These are phyloP conservation scores for Chlorodrepanis virens DNA, from an alignment of 2,113 vertebrate species.

Conservation along the genomic window DNA sequence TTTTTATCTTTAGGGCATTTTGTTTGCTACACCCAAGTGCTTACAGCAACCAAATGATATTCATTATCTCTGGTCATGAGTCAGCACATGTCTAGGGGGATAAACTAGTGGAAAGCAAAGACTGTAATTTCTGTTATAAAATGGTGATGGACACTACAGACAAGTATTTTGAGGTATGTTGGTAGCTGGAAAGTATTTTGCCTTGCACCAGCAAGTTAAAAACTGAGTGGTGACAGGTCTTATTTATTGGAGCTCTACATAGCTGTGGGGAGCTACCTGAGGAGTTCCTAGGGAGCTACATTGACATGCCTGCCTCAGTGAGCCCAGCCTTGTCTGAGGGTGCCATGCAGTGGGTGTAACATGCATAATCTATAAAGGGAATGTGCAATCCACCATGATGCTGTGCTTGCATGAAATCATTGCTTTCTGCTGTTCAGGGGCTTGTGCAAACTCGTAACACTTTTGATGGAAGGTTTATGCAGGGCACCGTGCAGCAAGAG, in stretches of 20 bases:
- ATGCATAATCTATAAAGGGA: background rate
- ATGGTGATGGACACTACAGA: slow-evolving; percentile 70
- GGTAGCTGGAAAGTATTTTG: background rate
- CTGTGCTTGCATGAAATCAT: background rate
- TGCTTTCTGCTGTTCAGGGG: background rate
- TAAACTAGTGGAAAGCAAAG: slow-evolving; percentile 75
- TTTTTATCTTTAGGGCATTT: slow-evolving; percentile 72
- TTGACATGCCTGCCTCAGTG: slow-evolving; percentile 76
- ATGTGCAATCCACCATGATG: background rate
- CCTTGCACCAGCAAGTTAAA: background rate
- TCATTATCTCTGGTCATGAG: slow-evolving; percentile 76
- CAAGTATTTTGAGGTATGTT: slow-evolving; percentile 76
- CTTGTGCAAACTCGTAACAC: background rate
- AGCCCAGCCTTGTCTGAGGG: slow-evolving; percentile 81
- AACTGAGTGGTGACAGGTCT: background rate
- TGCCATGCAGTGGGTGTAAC: slow-evolving; percentile 80
- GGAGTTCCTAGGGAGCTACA: slow-evolving; percentile 49
- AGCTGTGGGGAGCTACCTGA: background rate
- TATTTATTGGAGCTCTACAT: background rate
- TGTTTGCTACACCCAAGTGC: slow-evolving; percentile 74
- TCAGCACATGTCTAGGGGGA: slow-evolving; percentile 78
- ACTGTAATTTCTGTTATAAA: slow-evolving; percentile 75
- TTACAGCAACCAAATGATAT: slow-evolving; percentile 70
- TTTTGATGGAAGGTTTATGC: background rate
- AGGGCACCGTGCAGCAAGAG: background rate